A percentile compares a stretch with the other conserved stretches of the same genome.
These are phyloP conservation scores for Periplaneta americana DNA, from an alignment of 1,140 invertebrate genomes.

Conservation along the genomic window DNA sequence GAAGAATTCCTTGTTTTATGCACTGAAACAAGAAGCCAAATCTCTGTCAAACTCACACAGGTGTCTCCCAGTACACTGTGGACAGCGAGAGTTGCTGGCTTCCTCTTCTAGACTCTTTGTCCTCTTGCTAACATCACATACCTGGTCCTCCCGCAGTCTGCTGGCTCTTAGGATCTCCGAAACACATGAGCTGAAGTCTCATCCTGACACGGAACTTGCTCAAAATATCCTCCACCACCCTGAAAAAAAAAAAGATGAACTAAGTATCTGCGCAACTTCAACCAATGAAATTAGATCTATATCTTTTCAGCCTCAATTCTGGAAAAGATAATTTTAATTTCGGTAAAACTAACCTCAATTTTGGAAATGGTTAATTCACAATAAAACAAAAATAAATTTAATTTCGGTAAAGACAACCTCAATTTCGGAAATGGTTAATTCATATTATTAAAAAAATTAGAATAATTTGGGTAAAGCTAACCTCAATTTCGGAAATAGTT, in stretches of 20 bases:
- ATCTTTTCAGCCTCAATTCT: not conserved
- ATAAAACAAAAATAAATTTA: too few relatives aligned
- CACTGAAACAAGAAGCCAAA: not conserved
- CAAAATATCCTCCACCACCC: conserved; percentile 7
- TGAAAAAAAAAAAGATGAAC: not conserved
- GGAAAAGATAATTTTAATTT: not conserved
- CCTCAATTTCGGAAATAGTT: too few relatives aligned
- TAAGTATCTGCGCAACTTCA: too few relatives aligned
- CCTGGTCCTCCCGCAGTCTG: not conserved
- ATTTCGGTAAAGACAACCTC: too few relatives aligned
- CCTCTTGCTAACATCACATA: not conserved
- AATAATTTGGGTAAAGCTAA: too few relatives aligned
- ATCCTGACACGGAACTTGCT: not conserved
- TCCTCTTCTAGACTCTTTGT: not conserved
- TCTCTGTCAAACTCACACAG: not conserved
- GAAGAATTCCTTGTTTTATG: too few relatives aligned
- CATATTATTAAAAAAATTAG: too few relatives aligned
- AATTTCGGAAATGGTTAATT: too few relatives aligned
- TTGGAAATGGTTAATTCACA: too few relatives aligned
- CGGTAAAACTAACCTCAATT: too few relatives aligned
- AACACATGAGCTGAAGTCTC: conserved; percentile 8
- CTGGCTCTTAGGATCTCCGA: not conserved
- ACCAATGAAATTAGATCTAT: not conserved
- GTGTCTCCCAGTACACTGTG: conserved; percentile 11
- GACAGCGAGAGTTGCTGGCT: not conserved